Percentiles rank a stretch among this genome's conserved stretches.
These are phyloP conservation scores for Nerophis ophidion DNA, from an alignment of 2,113 vertebrate species.

Conservation along the genomic window DNA sequence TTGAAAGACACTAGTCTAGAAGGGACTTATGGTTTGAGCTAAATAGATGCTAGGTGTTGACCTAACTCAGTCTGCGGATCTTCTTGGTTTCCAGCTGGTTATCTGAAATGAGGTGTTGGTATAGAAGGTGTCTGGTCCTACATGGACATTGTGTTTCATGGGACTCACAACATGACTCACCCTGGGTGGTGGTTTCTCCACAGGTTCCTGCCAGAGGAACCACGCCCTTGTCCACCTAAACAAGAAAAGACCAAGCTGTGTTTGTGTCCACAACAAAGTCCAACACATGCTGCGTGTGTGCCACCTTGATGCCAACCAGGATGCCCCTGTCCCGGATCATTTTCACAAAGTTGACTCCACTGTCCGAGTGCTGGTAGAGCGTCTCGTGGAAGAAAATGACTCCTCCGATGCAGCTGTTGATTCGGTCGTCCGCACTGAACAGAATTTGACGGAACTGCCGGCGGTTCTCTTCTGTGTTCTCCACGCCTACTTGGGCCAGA, in stretches of 20 bases:
- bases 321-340: conserved; percentile 91
- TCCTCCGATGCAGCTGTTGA: conserved; percentile 89
- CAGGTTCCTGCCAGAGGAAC: conserved; percentile 89
- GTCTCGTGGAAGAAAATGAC: conserved; percentile 99
- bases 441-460: conserved; percentile 90
- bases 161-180: conserved; percentile 54
- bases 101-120: too few species aligned
- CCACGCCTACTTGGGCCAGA: conserved; percentile 91
- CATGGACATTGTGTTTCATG: too few species aligned
- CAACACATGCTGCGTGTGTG: neutral
- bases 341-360: conserved; percentile 82
- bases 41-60: too few species aligned
- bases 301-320: conserved; percentile 90
- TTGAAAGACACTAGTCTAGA: too few species aligned
- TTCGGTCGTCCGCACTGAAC: conserved; percentile 85
- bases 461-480: conserved; percentile 97
- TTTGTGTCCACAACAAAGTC: too few species aligned
- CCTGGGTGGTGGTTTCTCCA: conserved; percentile 94
- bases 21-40: too few species aligned
- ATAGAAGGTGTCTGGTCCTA: too few species aligned
- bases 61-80: too few species aligned
- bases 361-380: conserved; percentile 90
- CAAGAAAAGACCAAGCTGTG: neutral
- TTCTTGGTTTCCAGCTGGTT: too few species aligned
- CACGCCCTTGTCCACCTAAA: conserved; percentile 93